Percentiles rank a stretch among this genome's conserved stretches.
Evolutionary conservation across 1,140 invertebrate species (phyloP).

Genomic region (Cataglyphis hispanica): DNA sequence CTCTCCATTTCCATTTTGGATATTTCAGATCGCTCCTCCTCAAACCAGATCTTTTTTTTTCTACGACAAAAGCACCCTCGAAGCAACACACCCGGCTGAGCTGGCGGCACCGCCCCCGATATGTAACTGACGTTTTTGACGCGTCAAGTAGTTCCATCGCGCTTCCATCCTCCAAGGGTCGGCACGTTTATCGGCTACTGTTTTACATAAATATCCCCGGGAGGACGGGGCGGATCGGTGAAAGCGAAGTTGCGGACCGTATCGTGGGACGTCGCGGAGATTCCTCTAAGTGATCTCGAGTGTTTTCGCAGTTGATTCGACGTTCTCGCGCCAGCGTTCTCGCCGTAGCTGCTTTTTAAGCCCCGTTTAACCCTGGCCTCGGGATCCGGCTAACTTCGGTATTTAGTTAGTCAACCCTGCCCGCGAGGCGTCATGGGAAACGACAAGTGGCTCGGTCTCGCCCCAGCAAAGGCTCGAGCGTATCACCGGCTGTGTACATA

Average conservation of each 20-base stretch:
- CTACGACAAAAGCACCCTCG: constrained; percentile 45
- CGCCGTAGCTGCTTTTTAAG: constrained; percentile 81
- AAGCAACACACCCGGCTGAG: constrained; percentile 22
- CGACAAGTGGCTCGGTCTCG: constrained; percentile 82
- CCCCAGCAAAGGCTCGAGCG: constrained; percentile 18
- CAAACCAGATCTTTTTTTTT: constrained; percentile 20
- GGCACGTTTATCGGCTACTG: constrained; percentile 74
- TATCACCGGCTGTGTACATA: constrained; percentile 41
- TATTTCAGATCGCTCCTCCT: constrained; percentile 31
- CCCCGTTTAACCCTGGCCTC: constrained; percentile 85
- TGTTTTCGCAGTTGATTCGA: constrained; percentile 85
- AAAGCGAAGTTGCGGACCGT: background rate
- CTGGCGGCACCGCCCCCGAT: constrained; percentile 10
- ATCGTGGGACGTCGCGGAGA: constrained; percentile 57
- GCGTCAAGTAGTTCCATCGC: constrained; percentile 81
- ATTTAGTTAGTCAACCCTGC: constrained; percentile 86
- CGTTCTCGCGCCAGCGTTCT: constrained; percentile 76
- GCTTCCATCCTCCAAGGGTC: constrained; percentile 54
- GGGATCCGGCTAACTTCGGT: constrained; percentile 82
- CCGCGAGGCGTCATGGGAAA: constrained; percentile 85
- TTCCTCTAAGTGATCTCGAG: constrained; percentile 77
- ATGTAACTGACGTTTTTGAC: constrained; percentile 85
- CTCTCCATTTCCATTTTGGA: constrained; percentile 53
- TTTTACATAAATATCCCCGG: constrained; percentile 84
- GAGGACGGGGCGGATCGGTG: constrained; percentile 23